Evolutionary conservation across 2,113 vertebrate genomes (phyloP).

Genomic region (Theristicus caerulescens): DNA sequence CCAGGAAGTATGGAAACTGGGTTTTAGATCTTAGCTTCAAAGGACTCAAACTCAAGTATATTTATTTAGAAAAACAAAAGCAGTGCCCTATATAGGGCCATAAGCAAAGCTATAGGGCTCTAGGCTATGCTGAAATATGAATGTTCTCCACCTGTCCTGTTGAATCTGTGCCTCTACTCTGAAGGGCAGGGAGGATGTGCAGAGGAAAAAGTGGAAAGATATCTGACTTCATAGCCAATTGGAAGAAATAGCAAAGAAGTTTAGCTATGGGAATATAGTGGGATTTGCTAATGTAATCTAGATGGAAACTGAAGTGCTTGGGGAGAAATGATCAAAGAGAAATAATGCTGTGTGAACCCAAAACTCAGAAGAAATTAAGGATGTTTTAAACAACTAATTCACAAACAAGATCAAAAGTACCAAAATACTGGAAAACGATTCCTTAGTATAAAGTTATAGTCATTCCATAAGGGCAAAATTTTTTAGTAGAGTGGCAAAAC

Average conservation of each 20-base stretch:
- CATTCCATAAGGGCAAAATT: background rate
- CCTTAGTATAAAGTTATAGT: background rate
- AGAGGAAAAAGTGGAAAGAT: background rate
- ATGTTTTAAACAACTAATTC: background rate
- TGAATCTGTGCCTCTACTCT: background rate
- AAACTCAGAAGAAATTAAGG: background rate
- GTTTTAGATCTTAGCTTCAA: background rate
- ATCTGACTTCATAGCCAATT: background rate
- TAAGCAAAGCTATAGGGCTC: background rate
- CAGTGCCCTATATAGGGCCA: background rate
- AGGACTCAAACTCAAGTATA: background rate
- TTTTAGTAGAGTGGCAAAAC: background rate
- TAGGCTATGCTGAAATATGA: background rate
- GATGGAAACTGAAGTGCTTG: background rate
- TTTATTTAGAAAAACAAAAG: background rate
- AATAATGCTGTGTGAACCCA: background rate
- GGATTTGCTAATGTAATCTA: background rate
- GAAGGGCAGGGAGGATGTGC: background rate
- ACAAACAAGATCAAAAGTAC: background rate
- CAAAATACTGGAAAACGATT: background rate
- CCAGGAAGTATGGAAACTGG: background rate
- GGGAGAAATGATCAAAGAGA: background rate
- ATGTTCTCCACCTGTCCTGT: background rate
- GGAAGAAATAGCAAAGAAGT: background rate
- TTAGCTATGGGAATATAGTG: background rate